These are phyloP conservation scores for Coendou prehensilis DNA, from an alignment of 2,797 vertebrate genomes.

Conservation along the genomic window DNA sequence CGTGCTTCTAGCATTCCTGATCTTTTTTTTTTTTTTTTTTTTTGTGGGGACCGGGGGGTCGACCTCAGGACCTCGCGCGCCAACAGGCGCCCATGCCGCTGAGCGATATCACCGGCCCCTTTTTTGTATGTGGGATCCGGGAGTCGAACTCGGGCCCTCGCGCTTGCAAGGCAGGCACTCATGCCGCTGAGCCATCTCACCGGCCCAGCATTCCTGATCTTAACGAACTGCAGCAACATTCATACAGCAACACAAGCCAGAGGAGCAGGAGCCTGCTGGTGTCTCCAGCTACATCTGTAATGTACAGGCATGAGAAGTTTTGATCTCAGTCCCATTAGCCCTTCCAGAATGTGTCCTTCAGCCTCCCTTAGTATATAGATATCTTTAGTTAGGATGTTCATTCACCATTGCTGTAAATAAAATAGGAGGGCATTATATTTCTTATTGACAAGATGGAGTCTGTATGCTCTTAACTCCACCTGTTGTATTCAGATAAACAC, in stretches of 20 bases:
- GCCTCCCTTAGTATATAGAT: not conserved
- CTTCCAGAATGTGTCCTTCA: not conserved
- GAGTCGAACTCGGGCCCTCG: too few species aligned
- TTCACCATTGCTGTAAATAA: not conserved
- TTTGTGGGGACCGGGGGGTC: too few species aligned
- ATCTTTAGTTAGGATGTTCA: not conserved
- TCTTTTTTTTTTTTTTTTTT: too few species aligned
- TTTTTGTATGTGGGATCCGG: too few species aligned
- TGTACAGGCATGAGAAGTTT: not conserved
- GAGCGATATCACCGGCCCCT: too few species aligned
- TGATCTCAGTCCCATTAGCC: not conserved
- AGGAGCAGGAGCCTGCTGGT: not conserved
- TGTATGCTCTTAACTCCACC: not conserved
- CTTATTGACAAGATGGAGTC: not conserved
- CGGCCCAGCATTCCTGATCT: not conserved
- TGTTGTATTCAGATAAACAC: not conserved
- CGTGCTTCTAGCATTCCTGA: not conserved
- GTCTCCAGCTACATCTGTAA: not conserved
- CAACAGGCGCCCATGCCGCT: too few species aligned
- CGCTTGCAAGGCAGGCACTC: too few species aligned
- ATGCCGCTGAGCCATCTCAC: too few species aligned
- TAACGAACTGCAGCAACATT: not conserved
- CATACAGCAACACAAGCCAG: not conserved
- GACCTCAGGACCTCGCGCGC: too few species aligned
- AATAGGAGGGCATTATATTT: not conserved